A percentile compares a stretch with the other conserved stretches of the same genome.
Conservation (phyloP, 2,797 vertebrate genomes). For the Typhlichthys subterraneus region DNA sequence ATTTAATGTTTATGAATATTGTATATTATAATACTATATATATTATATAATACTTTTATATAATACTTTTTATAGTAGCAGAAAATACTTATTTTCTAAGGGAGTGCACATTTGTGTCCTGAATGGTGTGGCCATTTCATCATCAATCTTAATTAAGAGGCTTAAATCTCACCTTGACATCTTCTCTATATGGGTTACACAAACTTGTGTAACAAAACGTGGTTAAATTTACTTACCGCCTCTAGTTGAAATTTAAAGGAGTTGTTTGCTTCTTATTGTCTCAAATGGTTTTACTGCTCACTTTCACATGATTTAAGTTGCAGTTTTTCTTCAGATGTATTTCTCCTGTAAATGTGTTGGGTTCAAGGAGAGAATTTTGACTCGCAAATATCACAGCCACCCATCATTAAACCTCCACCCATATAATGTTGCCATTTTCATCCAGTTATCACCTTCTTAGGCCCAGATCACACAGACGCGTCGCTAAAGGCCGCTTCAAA, state of each 20-base stretch:
- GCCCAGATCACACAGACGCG: too few relatives aligned
- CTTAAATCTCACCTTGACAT: constrained; percentile 45
- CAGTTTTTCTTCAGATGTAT: too few relatives aligned
- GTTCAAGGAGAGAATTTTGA: constrained; percentile 38
- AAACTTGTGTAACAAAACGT: too few relatives aligned
- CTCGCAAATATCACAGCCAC: constrained; percentile 36
- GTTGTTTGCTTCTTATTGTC: background rate
- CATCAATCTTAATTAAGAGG: constrained; percentile 23
- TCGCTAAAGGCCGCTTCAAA: too few relatives aligned
- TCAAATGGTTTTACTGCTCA: background rate
- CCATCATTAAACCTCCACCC: constrained; percentile 48
- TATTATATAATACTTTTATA: constrained; percentile 1
- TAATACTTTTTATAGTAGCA: constrained; percentile 32
- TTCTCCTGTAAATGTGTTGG: too few relatives aligned
- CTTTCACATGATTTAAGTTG: too few relatives aligned
- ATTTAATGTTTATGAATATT: constrained; percentile 25
- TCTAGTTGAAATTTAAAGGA: too few relatives aligned
- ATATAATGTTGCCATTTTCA: too few relatives aligned
- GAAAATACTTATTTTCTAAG: constrained; percentile 3
- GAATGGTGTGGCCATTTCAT: constrained; percentile 36
- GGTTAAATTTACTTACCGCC: too few relatives aligned
- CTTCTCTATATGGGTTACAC: background rate
- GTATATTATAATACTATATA: constrained; percentile 33
- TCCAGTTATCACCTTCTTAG: too few relatives aligned
- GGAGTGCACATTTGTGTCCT: constrained; percentile 1